Conservation (phyloP, 2,113 vertebrate species). For the Coracopsis vasa region DNA sequence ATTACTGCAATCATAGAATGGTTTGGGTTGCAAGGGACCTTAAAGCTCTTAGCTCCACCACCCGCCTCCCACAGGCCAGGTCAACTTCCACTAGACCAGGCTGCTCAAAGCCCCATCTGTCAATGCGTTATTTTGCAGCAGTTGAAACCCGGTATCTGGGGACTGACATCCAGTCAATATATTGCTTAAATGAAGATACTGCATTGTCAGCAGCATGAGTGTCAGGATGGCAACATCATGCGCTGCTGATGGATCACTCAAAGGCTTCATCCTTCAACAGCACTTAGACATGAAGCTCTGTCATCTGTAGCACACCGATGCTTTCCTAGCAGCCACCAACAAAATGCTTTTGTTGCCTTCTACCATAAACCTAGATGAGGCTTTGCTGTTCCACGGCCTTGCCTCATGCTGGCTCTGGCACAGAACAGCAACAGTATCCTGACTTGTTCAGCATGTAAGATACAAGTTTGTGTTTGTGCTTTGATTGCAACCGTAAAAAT, state of each 20-base stretch:
- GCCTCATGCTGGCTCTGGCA: not conserved
- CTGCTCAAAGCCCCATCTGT: not conserved
- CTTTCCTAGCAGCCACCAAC: not conserved
- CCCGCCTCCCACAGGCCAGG: not conserved
- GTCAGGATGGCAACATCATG: slow-evolving; percentile 69
- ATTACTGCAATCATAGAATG: not conserved
- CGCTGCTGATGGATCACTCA: slow-evolving; percentile 82
- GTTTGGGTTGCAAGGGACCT: not conserved
- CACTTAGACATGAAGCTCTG: slow-evolving; percentile 56
- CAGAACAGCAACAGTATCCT: not conserved
- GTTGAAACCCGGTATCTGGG: not conserved
- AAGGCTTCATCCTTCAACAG: slow-evolving; percentile 77
- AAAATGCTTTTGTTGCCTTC: not conserved
- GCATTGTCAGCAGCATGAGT: slow-evolving; percentile 72
- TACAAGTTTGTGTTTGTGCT: not conserved
- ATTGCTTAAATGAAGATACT: slow-evolving; percentile 12
- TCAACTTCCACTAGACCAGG: not conserved
- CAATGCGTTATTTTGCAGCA: not conserved
- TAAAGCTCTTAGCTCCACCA: not conserved
- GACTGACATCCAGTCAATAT: not conserved
- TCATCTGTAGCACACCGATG: not conserved
- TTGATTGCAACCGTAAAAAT: not conserved
- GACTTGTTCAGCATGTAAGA: not conserved
- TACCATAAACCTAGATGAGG: not conserved
- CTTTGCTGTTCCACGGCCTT: not conserved